Percentiles rank a stretch among this genome's conserved stretches.
phyloP scores from a whole-genome alignment of 2,888 invertebrate genomes.

The Ochlodes sylvanus region DNA sequence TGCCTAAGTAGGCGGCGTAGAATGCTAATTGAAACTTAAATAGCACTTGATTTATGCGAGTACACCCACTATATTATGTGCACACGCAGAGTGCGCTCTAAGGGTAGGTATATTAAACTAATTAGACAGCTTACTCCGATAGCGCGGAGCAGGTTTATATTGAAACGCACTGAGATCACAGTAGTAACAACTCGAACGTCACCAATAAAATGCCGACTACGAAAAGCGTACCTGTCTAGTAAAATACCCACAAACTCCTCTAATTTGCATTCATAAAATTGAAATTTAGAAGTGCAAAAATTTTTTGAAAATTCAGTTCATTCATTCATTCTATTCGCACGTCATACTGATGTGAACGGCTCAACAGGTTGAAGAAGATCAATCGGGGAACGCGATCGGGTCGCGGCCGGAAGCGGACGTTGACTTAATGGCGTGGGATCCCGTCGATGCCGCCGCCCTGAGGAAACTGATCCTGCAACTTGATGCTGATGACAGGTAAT shows the following conservation, averaged over 20 bases:
- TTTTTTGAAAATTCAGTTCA: no score
- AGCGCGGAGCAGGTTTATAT: neutral
- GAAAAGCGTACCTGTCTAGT: no score
- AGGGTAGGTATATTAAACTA: neutral
- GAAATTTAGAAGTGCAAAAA: no score
- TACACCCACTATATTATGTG: neutral
- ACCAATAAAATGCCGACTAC: no score
- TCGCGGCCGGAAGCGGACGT: slow-evolving; percentile 58
- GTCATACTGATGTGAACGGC: neutral
- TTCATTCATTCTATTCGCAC: no score
- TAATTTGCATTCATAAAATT: no score
- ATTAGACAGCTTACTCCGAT: neutral
- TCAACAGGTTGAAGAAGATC: slow-evolving; percentile 72
- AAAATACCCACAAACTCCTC: no score
- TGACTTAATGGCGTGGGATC: slow-evolving; percentile 64
- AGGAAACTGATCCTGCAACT: slow-evolving; percentile 74
- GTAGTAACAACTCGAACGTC: no score
- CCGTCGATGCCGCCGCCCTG: slow-evolving; percentile 71
- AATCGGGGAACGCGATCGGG: slow-evolving; percentile 64
- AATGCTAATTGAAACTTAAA: neutral
- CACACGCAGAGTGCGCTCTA: neutral
- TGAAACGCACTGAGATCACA: neutral
- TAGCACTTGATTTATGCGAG: neutral
- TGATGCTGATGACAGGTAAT: slow-evolving; percentile 74
- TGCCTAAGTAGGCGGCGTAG: neutral